phyloP scores from a whole-genome alignment of 2,797 vertebrate genomes.

The Gallinago solitaria region DNA sequence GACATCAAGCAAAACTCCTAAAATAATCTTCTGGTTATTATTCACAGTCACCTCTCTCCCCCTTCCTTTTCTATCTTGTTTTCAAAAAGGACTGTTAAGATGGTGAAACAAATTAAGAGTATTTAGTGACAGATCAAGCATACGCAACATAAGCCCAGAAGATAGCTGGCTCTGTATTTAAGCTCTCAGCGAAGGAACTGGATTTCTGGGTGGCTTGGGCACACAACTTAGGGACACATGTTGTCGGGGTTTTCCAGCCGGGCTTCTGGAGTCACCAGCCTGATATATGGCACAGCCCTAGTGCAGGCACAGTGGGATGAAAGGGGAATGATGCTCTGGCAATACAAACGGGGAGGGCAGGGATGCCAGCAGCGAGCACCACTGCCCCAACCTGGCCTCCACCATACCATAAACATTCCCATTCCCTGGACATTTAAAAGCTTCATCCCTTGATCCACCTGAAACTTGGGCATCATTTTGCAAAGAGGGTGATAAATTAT shows the following conservation, averaged over 20 bases:
- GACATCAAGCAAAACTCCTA: neutral
- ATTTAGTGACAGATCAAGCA: neutral
- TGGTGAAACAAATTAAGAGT: neutral
- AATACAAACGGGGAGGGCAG: neutral
- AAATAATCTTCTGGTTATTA: neutral
- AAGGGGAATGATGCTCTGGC: fast-evolving
- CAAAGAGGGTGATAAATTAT: conserved; percentile 5
- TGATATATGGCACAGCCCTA: neutral
- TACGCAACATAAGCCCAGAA: neutral
- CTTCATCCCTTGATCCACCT: neutral
- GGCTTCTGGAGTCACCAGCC: neutral
- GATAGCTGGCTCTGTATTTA: neutral
- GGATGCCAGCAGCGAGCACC: fast-evolving
- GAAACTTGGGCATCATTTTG: neutral
- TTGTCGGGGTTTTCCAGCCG: neutral
- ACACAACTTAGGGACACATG: neutral
- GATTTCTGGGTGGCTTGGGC: neutral
- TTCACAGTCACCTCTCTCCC: neutral
- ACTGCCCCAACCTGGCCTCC: neutral
- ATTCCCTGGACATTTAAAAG: neutral
- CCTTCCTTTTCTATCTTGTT: neutral
- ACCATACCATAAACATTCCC: neutral
- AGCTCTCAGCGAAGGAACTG: neutral
- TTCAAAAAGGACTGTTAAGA: neutral
- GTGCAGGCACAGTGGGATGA: fast-evolving